Evolutionary conservation across 2,797 vertebrate genomes (phyloP), one percentile per base, ranked within the genome.

Genomic region (Eulemur rubriventer): DNA sequence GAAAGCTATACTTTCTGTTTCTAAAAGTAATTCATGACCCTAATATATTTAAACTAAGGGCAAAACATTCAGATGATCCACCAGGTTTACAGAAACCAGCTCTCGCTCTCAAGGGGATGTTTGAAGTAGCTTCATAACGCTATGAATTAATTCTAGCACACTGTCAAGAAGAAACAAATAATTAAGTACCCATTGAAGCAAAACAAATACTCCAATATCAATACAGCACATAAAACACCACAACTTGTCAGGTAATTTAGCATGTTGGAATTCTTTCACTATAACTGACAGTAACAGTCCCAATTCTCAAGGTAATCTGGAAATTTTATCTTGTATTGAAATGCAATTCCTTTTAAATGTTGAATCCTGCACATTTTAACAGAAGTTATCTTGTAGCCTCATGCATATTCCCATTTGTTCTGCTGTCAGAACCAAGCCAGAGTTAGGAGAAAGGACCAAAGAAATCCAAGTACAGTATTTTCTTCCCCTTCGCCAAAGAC

Each of bases 111-210:
- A 82, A 78, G 70, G 38, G 89, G 20, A 91, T 57, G 20, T 85
- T 88, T 86, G 94, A 95, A 75, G 65, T 48, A 65, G 65, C 41
- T 95, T 94, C 80, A 88, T 89, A 73, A 96, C 75, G 67, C 91
- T 89, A 73, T 87, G 89, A 97, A 97, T 97, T 96, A 96, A 96
- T 97, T 96, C 84, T 91, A 95, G 57, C n/a, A 59, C 24, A 48
- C 46, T 96, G 63, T 97, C 96, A 98, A 52, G 80, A 97, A 91
- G 91, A 97, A 98, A 91, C 0, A 94, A 98, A 97, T 97, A 97
- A 96, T 81, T 97, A 98, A 97, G 90, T 46, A 92, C 84, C 92
- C 78, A 80, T 0, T 96, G 95, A 98, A 95, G 33, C 22, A 97
- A 97, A 98, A 97, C 96, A 96, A 93, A 87, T 97, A 89, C n/a